Percentiles rank a stretch among this genome's conserved stretches.
phyloP scores from a whole-genome alignment of 2,113 vertebrate species.

The Clarias batrachus region DNA sequence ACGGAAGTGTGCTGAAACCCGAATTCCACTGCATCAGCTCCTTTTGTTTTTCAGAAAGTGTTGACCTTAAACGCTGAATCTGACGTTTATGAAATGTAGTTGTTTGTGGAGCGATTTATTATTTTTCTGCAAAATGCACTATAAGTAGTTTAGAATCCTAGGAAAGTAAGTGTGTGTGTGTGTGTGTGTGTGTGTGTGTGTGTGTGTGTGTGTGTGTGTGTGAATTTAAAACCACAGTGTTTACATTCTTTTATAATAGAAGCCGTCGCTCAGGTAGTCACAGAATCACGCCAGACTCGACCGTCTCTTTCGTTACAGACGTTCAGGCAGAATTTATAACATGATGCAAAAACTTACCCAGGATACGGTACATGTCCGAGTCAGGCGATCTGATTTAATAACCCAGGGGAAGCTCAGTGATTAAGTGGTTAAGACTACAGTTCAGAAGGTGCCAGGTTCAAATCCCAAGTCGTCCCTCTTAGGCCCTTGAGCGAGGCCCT shows the following conservation, averaged over 20 bases:
- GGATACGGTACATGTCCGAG: not conserved
- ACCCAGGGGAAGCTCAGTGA: no score
- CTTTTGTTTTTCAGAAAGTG: not conserved
- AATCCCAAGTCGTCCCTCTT: no score
- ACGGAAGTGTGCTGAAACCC: not conserved
- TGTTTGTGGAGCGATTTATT: not conserved
- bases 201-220: not conserved
- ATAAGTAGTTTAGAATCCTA: not conserved
- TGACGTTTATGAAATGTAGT: not conserved
- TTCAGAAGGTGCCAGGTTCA: no score
- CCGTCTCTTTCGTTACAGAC: not conserved
- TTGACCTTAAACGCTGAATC: constrained; percentile 12
- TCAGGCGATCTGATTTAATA: not conserved
- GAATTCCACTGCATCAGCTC: not conserved
- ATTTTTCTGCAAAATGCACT: not conserved
- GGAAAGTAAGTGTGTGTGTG: not conserved
- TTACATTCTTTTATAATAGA: not conserved
- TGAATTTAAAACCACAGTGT: not conserved
- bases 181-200: not conserved
- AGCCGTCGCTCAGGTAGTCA: not conserved
- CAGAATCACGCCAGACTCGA: not conserved
- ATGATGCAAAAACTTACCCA: not conserved
- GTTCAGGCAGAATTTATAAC: not conserved
- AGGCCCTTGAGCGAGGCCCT: no score
- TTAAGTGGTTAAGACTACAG: no score